Percentiles rank a stretch among this genome's conserved stretches.
Evolutionary conservation across 2,888 invertebrate species (phyloP).

Genomic region (Leptothorax acervorum): DNA sequence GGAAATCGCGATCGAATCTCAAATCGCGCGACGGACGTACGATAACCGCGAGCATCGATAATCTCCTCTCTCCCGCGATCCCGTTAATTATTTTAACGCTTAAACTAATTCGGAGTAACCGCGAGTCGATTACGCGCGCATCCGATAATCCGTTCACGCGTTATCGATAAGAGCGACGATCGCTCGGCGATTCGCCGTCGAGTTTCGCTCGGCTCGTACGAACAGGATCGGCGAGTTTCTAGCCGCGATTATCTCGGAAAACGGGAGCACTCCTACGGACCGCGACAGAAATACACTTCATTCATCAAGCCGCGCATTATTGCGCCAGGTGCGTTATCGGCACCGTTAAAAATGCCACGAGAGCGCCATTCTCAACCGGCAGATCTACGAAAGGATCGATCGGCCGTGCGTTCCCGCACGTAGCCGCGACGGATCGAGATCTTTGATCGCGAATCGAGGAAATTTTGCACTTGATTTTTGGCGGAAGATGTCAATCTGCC

Average conservation of each 20-base stretch:
- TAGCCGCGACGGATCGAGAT: background rate
- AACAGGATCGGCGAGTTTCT: slow-evolving; percentile 69
- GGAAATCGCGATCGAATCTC: slow-evolving; percentile 25
- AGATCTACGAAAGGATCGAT: slow-evolving; percentile 1
- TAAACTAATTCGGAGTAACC: slow-evolving; percentile 18
- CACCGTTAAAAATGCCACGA: slow-evolving; percentile 26
- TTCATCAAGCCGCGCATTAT: slow-evolving; percentile 27
- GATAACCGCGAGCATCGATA: slow-evolving; percentile 11
- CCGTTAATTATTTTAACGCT: slow-evolving; percentile 50
- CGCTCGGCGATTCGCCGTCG: slow-evolving; percentile 18
- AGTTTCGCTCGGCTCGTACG: slow-evolving; percentile 37
- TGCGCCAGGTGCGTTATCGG: slow-evolving; percentile 42
- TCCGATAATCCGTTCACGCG: slow-evolving; percentile 11
- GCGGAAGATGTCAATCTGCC: background rate
- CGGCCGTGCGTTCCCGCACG: slow-evolving; percentile 14
- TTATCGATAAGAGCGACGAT: slow-evolving; percentile 29
- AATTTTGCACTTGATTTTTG: background rate
- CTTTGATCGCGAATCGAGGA: background rate
- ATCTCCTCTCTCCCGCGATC: slow-evolving; percentile 10
- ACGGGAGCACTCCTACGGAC: slow-evolving; percentile 46
- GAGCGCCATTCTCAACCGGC: slow-evolving; percentile 2
- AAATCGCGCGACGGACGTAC: background rate
- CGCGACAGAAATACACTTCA: slow-evolving; percentile 34
- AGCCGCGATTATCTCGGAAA: slow-evolving; percentile 42
- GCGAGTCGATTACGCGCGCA: slow-evolving; percentile 8